A percentile compares a stretch with the other conserved stretches of the same genome.
Evolutionary conservation across 2,797 vertebrate genomes (phyloP).

Genomic region (Mormyrus hasselquistii): DNA sequence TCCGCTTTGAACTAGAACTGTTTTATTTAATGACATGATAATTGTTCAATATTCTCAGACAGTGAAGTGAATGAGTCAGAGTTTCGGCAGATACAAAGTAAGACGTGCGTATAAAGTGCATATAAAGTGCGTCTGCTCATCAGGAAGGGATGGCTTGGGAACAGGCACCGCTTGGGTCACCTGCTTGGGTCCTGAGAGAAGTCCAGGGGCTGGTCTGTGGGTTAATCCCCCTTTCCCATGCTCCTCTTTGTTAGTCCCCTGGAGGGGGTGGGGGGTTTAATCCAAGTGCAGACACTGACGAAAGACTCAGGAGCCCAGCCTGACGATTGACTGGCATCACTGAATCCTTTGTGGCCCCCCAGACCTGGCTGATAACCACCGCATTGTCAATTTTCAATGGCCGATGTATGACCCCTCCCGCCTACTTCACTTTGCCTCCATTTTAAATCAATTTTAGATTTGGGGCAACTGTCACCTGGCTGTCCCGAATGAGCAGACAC

Average conservation of each 20-base stretch:
- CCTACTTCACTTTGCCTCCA: slow-evolving; percentile 54
- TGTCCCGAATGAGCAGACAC: slow-evolving; percentile 60
- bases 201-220: slow-evolving; percentile 19
- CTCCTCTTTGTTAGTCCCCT: slow-evolving; percentile 39
- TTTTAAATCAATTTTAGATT: slow-evolving; percentile 82
- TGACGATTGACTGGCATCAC: slow-evolving; percentile 77
- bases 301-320: slow-evolving; percentile 61
- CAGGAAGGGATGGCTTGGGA: background rate
- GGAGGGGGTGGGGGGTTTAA: slow-evolving; percentile 42
- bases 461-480: slow-evolving; percentile 69
- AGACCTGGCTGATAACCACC: slow-evolving; percentile 84
- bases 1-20: background rate
- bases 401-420: slow-evolving; percentile 45
- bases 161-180: background rate
- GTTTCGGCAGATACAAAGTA: background rate
- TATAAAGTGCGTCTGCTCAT: background rate
- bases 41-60: background rate
- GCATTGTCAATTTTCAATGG: slow-evolving; percentile 96
- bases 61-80: background rate
- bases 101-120: too few species aligned
- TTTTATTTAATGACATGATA: background rate
- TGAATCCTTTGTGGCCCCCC: slow-evolving; percentile 80
- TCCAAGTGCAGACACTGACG: slow-evolving; percentile 59
- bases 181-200: slow-evolving; percentile 3
- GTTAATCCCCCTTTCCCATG: slow-evolving; percentile 41